Percentiles rank a stretch among this genome's conserved stretches.
phyloP scores from a whole-genome alignment of 2,797 vertebrate genomes.

The Chiroxiphia lanceolata region DNA sequence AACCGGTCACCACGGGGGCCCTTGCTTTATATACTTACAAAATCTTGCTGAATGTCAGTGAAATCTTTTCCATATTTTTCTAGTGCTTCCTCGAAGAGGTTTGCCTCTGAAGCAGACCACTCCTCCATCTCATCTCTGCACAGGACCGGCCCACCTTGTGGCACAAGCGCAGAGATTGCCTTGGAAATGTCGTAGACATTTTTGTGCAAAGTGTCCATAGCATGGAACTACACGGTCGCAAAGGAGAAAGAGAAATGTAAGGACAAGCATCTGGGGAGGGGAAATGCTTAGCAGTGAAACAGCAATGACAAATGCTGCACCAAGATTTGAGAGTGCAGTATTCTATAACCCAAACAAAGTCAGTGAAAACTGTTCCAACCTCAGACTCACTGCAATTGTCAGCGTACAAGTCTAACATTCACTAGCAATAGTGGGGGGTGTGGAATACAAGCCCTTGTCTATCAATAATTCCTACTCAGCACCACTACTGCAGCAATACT shows the following conservation, averaged over 20 bases:
- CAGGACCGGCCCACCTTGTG: slow-evolving; percentile 93
- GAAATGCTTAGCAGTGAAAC: background rate
- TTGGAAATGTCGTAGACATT: slow-evolving; percentile 92
- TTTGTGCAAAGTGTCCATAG: slow-evolving; percentile 96
- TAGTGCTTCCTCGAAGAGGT: slow-evolving; percentile 94
- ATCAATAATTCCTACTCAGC: background rate
- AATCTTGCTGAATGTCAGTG: slow-evolving; percentile 97
- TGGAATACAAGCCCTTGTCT: background rate
- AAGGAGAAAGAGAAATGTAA: slow-evolving; percentile 8
- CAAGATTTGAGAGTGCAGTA: background rate
- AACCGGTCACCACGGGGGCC: background rate
- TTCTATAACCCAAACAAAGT: background rate
- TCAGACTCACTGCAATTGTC: background rate
- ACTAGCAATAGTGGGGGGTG: background rate
- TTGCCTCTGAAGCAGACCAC: slow-evolving; percentile 96
- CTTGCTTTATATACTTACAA: slow-evolving; percentile 82
- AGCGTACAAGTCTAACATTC: accelerated
- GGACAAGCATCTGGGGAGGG: background rate
- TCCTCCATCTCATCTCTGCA: slow-evolving; percentile 98
- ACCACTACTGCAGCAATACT: background rate
- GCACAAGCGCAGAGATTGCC: slow-evolving; percentile 93
- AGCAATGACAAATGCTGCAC: background rate
- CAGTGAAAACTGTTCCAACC: background rate
- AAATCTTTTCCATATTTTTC: slow-evolving; percentile 99
- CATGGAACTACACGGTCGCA: slow-evolving; percentile 84